Percentiles rank a stretch among this genome's conserved stretches.
These are phyloP conservation scores for Papilio polytes DNA, from an alignment of 1,140 invertebrate species.

Conservation along the genomic window DNA sequence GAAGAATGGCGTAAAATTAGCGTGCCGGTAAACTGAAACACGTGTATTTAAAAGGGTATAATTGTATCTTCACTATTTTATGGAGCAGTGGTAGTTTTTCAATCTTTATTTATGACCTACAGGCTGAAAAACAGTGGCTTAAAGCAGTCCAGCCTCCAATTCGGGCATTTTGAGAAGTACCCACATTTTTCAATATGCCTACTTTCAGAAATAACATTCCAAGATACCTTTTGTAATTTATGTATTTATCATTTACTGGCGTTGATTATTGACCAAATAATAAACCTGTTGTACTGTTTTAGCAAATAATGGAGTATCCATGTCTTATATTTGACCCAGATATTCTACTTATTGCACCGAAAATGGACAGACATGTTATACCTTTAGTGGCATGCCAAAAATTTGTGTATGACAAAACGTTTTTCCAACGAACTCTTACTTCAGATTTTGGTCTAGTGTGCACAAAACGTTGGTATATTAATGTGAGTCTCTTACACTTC, in stretches of 20 bases:
- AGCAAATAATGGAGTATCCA: slow-evolving; percentile 68
- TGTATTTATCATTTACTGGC: background rate
- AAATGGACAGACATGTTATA: slow-evolving; percentile 65
- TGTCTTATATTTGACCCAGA: slow-evolving; percentile 77
- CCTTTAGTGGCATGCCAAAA: slow-evolving; percentile 81
- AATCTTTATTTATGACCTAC: no score
- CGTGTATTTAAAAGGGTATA: background rate
- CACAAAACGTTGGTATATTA: slow-evolving; percentile 84
- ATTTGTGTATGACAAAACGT: slow-evolving; percentile 85
- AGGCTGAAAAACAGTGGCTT: no score
- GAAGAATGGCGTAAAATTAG: slow-evolving; percentile 73
- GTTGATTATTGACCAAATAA: background rate
- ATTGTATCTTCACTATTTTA: background rate
- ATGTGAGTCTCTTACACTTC: slow-evolving; percentile 71
- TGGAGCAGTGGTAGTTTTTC: background rate
- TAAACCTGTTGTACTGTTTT: slow-evolving; percentile 43
- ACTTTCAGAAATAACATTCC: no score
- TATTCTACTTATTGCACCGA: slow-evolving; percentile 58
- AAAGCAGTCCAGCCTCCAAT: no score
- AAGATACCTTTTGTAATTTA: no score
- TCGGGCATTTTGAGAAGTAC: no score
- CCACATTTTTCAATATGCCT: no score
- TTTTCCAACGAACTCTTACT: slow-evolving; percentile 88
- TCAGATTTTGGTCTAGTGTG: slow-evolving; percentile 91
- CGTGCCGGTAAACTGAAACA: slow-evolving; percentile 62